These are phyloP conservation scores for Neogobius melanostomus DNA, from an alignment of 2,113 vertebrate genomes.

Conservation along the genomic window DNA sequence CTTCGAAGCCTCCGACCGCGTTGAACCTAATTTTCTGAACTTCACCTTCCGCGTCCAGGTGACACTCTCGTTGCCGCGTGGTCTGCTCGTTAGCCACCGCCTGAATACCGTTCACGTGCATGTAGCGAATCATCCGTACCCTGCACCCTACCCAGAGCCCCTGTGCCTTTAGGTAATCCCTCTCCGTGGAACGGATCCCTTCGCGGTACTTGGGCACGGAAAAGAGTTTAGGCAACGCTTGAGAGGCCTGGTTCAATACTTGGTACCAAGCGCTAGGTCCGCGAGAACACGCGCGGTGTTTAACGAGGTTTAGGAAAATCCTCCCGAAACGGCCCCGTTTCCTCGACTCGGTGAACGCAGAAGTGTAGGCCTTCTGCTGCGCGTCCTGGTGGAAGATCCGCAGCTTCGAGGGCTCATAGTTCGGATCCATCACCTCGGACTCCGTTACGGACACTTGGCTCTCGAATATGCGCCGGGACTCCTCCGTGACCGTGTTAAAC, in stretches of 20 bases:
- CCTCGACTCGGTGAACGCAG: background rate
- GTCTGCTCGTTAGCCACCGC: no score
- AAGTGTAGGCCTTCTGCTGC: rapidly evolving
- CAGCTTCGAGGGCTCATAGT: background rate
- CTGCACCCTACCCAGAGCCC: slow-evolving; percentile 15
- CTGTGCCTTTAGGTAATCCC: slow-evolving; percentile 1
- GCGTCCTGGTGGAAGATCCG: slow-evolving; percentile 13
- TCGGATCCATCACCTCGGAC: background rate
- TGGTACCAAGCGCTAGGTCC: background rate
- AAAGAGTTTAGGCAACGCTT: slow-evolving; percentile 10
- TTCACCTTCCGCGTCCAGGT: background rate
- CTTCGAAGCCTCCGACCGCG: background rate
- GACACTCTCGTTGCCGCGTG: no score
- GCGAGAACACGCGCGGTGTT: rapidly evolving
- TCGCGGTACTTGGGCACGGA: background rate
- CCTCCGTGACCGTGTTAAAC: slow-evolving; percentile 13
- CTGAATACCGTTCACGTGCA: background rate
- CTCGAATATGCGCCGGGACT: background rate
- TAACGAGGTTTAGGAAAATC: background rate
- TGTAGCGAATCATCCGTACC: slow-evolving; percentile 3
- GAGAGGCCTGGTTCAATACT: background rate
- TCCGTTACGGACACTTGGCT: background rate
- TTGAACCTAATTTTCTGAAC: background rate
- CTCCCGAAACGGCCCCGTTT: rapidly evolving
- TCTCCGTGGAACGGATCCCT: background rate